Conservation (phyloP, 2,888 invertebrate species). For the Diachrysia chrysitis region DNA sequence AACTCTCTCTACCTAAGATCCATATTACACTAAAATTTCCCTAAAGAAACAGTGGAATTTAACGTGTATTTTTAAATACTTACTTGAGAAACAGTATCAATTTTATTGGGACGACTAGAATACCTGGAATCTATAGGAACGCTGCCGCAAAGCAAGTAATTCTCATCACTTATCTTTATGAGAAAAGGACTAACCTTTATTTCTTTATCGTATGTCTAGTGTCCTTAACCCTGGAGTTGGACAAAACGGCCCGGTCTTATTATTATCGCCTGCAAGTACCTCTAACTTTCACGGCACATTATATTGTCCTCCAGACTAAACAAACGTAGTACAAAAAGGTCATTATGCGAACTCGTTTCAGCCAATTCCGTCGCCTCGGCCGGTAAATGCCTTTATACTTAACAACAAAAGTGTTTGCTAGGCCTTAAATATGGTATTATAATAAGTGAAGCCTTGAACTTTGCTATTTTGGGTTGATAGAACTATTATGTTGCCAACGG, state of each 20-base stretch:
- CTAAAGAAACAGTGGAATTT: no score
- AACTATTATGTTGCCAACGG: constrained; percentile 1
- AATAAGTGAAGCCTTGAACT: constrained; percentile 27
- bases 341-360: constrained; percentile 46
- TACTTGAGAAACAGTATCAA: no score
- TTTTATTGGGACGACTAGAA: no score
- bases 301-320: constrained; percentile 20
- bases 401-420: constrained; percentile 49
- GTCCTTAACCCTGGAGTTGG: neutral
- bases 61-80: no score
- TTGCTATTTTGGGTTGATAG: constrained; percentile 8
- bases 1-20: no score
- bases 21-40: no score
- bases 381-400: constrained; percentile 45
- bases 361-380: constrained; percentile 43
- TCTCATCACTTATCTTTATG: neutral
- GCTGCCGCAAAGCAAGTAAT: neutral
- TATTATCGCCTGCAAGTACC: neutral
- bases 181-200: neutral
- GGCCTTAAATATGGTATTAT: constrained; percentile 42
- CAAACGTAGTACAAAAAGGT: constrained; percentile 49
- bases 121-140: no score
- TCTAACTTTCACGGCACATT: neutral
- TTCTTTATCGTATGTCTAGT: neutral
- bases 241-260: neutral